Evolutionary conservation across 2,797 vertebrate species (phyloP).

Genomic region (Smutsia gigantea): DNA sequence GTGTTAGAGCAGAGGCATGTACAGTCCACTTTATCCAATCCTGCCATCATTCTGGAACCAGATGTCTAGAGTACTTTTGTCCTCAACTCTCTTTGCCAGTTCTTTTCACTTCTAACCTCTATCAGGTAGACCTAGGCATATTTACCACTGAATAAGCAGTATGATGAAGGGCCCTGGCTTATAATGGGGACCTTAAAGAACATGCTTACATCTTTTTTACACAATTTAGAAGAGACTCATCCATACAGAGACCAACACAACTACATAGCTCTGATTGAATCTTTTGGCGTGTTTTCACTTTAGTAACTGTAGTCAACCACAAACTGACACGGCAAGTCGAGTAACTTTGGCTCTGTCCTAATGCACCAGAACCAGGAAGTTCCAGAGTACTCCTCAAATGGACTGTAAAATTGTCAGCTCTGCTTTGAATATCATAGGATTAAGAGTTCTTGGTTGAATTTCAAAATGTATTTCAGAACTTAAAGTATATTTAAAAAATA

Average conservation of each 20-base stretch:
- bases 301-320: background rate
- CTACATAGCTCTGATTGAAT: background rate
- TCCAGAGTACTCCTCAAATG: background rate
- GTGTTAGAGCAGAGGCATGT: background rate
- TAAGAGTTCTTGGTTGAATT: constrained; percentile 44
- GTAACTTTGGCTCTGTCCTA: background rate
- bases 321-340: background rate
- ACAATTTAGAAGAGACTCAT: background rate
- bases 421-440: constrained; percentile 20
- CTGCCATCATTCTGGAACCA: background rate
- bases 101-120: background rate
- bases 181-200: background rate
- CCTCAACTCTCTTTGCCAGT: background rate
- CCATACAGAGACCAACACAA: background rate
- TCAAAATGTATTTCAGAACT: constrained; percentile 45
- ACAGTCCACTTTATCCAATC: background rate
- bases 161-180: background rate
- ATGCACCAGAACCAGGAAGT: background rate
- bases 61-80: background rate
- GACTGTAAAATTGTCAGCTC: background rate
- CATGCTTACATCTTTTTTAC: background rate
- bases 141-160: background rate
- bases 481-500: constrained; percentile 43
- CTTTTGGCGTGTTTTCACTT: background rate
- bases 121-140: background rate